These are phyloP conservation scores for Glaucomys volans DNA, from an alignment of 2,113 vertebrate genomes.

Conservation along the genomic window DNA sequence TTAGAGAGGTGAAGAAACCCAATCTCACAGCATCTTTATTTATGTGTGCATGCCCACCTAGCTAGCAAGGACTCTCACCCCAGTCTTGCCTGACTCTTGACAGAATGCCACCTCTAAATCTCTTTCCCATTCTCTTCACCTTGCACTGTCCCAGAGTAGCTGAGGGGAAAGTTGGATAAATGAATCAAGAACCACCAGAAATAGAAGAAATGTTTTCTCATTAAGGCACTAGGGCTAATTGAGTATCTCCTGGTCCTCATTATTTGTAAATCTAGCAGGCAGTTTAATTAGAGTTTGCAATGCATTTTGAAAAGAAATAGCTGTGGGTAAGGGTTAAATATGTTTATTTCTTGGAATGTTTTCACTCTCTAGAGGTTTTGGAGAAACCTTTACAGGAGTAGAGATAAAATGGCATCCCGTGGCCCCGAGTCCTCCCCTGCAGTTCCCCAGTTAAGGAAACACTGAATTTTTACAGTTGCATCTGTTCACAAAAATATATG, in stretches of 20 bases:
- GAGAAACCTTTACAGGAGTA: not conserved
- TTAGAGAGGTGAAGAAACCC: not conserved
- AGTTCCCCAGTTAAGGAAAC: conserved; percentile 66
- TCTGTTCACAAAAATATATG: conserved; percentile 77
- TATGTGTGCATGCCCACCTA: not conserved
- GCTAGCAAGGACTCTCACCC: not conserved
- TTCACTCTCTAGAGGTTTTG: not conserved
- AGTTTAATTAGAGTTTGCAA: conserved; percentile 62
- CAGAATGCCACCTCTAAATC: not conserved
- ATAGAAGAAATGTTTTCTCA: conserved; percentile 3
- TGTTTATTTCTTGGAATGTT: conserved; percentile 5
- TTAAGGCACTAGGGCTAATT: not conserved
- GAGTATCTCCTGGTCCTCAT: not conserved
- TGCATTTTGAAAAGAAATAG: conserved; percentile 48
- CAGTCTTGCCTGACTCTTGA: too few species aligned
- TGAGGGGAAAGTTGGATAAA: not conserved
- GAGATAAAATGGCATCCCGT: conserved; percentile 3
- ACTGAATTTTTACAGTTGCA: conserved; percentile 79
- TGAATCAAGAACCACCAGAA: conserved; percentile 17
- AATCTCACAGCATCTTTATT: not conserved
- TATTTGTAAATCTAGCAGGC: conserved; percentile 13
- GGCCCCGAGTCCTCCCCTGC: not conserved
- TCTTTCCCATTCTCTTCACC: not conserved
- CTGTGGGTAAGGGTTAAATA: not conserved
- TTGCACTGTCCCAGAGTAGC: not conserved